These are phyloP conservation scores for Scaptomyza parva DNA, from an alignment of 2,888 invertebrate genomes.

Conservation along the genomic window DNA sequence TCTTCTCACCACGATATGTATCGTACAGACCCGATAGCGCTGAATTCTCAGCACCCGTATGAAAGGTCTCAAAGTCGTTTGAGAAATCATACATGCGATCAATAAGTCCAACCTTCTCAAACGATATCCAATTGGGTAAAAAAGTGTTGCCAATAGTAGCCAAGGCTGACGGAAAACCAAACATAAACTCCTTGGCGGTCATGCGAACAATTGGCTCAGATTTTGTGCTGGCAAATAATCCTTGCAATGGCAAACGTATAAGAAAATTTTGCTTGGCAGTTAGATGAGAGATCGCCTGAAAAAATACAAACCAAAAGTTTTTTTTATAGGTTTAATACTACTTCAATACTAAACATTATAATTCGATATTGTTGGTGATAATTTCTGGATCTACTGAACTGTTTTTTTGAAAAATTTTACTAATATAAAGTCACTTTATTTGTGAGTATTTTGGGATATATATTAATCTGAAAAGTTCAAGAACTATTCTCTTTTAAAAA, in stretches of 20 bases:
- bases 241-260: slow-evolving; percentile 89
- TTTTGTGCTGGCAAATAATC: slow-evolving; percentile 89
- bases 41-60: slow-evolving; percentile 89
- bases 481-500: no score
- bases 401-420: no score
- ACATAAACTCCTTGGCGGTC: slow-evolving; percentile 95
- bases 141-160: slow-evolving; percentile 93
- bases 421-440: no score
- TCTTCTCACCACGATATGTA: slow-evolving; percentile 90
- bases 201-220: slow-evolving; percentile 90
- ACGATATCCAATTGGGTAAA: slow-evolving; percentile 93
- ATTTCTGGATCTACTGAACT: no score
- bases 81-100: slow-evolving; percentile 95
- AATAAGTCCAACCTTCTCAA: slow-evolving; percentile 94
- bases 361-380: no score
- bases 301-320: slow-evolving; percentile 29
- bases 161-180: slow-evolving; percentile 92
- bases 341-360: no score
- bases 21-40: slow-evolving; percentile 89
- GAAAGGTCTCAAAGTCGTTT: slow-evolving; percentile 92
- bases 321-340: no score
- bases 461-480: no score
- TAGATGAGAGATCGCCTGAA: slow-evolving; percentile 93
- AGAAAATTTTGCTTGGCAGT: slow-evolving; percentile 88
- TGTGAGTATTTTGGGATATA: no score